phyloP scores from a whole-genome alignment of 2,113 vertebrate species.

The Anseranas semipalmata region DNA sequence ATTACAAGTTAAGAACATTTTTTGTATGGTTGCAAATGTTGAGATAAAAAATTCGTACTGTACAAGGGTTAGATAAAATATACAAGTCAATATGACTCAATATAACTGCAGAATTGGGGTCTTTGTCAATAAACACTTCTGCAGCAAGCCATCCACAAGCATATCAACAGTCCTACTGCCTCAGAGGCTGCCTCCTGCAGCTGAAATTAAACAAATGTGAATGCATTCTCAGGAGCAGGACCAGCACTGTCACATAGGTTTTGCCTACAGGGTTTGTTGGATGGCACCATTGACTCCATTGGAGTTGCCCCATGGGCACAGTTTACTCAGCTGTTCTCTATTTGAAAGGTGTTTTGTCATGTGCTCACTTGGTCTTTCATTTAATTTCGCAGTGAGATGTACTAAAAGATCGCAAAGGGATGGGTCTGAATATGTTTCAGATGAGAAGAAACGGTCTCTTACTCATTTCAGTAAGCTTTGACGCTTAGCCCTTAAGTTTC shows the following conservation, averaged over 20 bases:
- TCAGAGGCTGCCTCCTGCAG: neutral
- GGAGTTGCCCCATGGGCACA: neutral
- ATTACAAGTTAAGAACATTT: neutral
- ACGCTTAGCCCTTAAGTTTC: neutral
- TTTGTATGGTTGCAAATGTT: neutral
- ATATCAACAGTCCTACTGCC: neutral
- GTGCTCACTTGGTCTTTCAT: neutral
- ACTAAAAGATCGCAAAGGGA: neutral
- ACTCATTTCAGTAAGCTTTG: neutral
- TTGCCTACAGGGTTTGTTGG: neutral
- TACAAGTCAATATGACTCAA: slow-evolving; percentile 69
- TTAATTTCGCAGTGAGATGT: neutral
- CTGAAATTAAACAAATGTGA: neutral
- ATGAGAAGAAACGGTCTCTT: neutral
- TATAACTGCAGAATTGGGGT: neutral
- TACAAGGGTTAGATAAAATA: neutral
- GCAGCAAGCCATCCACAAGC: neutral
- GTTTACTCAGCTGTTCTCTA: neutral
- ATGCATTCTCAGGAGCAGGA: neutral
- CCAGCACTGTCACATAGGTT: neutral
- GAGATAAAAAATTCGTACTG: slow-evolving; percentile 24
- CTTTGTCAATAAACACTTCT: neutral
- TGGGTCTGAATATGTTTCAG: neutral
- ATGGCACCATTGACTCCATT: neutral
- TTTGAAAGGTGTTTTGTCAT: neutral